Percentiles rank a stretch among this genome's conserved stretches.
Conservation (phyloP, 2,888 invertebrate genomes). For the Rotaria socialis region DNA sequence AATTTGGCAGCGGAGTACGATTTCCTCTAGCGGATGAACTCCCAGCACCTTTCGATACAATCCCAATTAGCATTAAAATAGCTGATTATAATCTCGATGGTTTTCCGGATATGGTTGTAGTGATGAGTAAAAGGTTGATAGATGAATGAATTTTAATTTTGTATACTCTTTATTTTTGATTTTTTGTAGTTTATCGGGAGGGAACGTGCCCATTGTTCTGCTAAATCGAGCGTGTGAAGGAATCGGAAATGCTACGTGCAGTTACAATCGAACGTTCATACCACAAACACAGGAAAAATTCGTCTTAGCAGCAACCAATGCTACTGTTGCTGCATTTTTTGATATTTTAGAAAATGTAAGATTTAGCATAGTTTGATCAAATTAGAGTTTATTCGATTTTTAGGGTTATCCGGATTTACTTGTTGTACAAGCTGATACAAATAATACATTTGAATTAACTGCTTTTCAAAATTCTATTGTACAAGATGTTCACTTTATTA, state of each 20-base stretch:
- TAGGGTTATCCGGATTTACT: conserved; percentile 44
- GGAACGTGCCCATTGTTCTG: conserved; percentile 68
- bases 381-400: no score
- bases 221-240: conserved; percentile 72
- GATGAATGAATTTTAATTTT: no score
- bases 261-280: conserved; percentile 72
- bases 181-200: neutral
- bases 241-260: conserved; percentile 67
- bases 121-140: conserved; percentile 61
- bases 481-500: conserved; percentile 90
- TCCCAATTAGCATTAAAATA: conserved; percentile 63
- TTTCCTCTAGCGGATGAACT: neutral
- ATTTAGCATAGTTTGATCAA: neutral
- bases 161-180: no score
- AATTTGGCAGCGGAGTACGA: conserved; percentile 32
- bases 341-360: conserved; percentile 83
- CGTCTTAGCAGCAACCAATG: conserved; percentile 59
- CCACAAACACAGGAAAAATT: conserved; percentile 10
- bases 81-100: conserved; percentile 95
- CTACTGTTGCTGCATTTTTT: conserved; percentile 75
- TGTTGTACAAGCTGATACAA: neutral
- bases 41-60: conserved; percentile 27
- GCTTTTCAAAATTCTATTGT: conserved; percentile 81
- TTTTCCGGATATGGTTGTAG: conserved; percentile 81
- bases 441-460: conserved; percentile 17